Base-by-base conservation (phyloP, 2,888 invertebrate genomes). In the Onthophagus sagittarius region DNA sequence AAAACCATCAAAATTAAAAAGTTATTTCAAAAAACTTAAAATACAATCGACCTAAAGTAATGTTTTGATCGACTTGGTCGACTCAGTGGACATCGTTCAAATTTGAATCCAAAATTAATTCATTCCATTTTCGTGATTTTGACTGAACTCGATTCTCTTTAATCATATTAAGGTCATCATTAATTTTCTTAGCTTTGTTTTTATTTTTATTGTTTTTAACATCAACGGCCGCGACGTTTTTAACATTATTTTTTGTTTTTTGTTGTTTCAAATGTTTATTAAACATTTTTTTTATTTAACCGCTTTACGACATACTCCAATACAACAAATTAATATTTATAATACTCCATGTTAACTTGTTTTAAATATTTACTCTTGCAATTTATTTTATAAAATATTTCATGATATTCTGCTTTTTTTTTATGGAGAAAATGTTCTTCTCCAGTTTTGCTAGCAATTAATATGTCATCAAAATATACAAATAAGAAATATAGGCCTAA, bases 211-310 rank as follows among this genome's bases (percentile, higher is more conserved):
- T 5, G 11, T 15, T 67, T 31, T 67, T 67, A 5, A 67, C 23
- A 32, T 67, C n/a, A 31, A 23, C 67, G 7, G n/a, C 23, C 0
- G 67, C 7, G n/a, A 32, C 67, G 7, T 53, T 7, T 53, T 53
- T 53, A 2, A n/a, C 23, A 11, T n/a, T n/a, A n/a, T n/a, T n/a
- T n/a, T 31, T 67, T 1, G 5, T 6, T 23, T 67, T 67, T 5
- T n/a, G 15, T 62, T 76, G 79, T 65, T 79, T 80, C 13, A 85
- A 77, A 77, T 86, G 86, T 84, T 78, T 67, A 79, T 76, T 15
- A 86, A 74, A 5, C 84, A 85, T 75, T 81, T 81, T 62, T 79
- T 80, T 39, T 83, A 76, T 78, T 85, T 85, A 70, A 86, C 80
- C 39, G 79, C 79, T 62, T 79, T 81, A 6, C 79, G 74, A 74